These are phyloP conservation scores for Cassiopea andromeda DNA, from an alignment of 30 jellyfish, hydroid and myxozoan genomes.

Conservation along the genomic window DNA sequence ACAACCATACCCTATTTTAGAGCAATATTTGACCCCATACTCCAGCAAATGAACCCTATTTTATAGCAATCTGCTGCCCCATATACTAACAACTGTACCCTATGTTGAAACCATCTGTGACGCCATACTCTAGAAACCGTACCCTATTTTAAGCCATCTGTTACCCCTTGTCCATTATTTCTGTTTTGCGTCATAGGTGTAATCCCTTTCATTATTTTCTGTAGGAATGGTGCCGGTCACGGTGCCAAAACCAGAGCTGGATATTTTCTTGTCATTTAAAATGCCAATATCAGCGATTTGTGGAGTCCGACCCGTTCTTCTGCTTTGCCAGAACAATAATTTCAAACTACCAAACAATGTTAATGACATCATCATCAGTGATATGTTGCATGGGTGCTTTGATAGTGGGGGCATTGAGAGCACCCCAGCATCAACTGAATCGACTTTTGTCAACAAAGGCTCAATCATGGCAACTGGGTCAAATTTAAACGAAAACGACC, in stretches of 20 bases:
- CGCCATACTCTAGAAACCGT: no score
- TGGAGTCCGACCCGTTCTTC: slow-evolving; percentile 92
- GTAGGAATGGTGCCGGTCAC: slow-evolving; percentile 57
- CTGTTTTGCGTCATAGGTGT: background rate
- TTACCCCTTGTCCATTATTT: no score
- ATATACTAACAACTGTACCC: no score
- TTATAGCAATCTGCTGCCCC: no score
- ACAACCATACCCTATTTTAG: no score
- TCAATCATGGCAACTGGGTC: slow-evolving; percentile 82
- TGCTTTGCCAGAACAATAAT: slow-evolving; percentile 80
- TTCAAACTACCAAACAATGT: slow-evolving; percentile 81
- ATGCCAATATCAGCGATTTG: slow-evolving; percentile 86
- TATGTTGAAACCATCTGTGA: no score
- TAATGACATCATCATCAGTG: slow-evolving; percentile 88
- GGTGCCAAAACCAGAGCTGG: slow-evolving; percentile 79
- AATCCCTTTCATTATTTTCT: background rate
- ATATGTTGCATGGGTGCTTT: slow-evolving; percentile 83
- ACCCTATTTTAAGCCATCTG: no score
- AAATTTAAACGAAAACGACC: slow-evolving; percentile 22
- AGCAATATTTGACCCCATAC: no score
- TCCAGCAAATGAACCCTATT: no score
- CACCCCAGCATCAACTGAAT: slow-evolving; percentile 50
- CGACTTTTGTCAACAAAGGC: slow-evolving; percentile 59
- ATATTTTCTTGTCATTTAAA: slow-evolving; percentile 65
- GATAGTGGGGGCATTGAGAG: slow-evolving; percentile 45